These are phyloP conservation scores for Bombus vancouverensis DNA, from an alignment of 1,140 invertebrate genomes.

Conservation along the genomic window DNA sequence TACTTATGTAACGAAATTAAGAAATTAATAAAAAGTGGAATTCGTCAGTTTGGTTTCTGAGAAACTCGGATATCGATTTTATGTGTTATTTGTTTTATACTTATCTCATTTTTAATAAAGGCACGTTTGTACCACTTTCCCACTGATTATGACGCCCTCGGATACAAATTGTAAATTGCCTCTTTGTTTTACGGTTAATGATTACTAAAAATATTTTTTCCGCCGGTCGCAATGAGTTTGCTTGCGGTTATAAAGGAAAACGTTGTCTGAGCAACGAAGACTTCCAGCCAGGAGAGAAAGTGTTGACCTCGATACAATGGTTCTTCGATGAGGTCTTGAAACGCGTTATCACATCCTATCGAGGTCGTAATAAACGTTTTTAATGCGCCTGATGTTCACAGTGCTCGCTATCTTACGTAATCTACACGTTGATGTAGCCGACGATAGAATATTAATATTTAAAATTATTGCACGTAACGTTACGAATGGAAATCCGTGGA, in stretches of 20 bases:
- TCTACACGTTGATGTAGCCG: neutral
- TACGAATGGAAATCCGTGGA: neutral
- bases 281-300: conserved; percentile 52
- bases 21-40: too few species aligned
- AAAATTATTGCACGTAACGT: neutral
- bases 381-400: conserved; percentile 43
- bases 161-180: conserved; percentile 13
- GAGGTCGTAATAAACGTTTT: conserved; percentile 61
- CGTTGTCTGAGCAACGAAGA: conserved; percentile 23
- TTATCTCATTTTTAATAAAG: too few species aligned
- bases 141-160: neutral
- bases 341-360: conserved; percentile 60
- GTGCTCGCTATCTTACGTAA: conserved; percentile 22
- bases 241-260: conserved; percentile 19
- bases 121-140: too few species aligned
- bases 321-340: conserved; percentile 58
- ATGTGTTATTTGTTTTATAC: too few species aligned
- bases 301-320: conserved; percentile 69
- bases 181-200: neutral
- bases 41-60: too few species aligned
- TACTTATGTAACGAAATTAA: too few species aligned
- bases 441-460: conserved; percentile 22
- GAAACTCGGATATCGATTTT: too few species aligned
- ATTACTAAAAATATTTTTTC: conserved; percentile 34
- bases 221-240: neutral